These are phyloP conservation scores for Popillia japonica DNA, from an alignment of 1,140 invertebrate genomes.

Conservation along the genomic window DNA sequence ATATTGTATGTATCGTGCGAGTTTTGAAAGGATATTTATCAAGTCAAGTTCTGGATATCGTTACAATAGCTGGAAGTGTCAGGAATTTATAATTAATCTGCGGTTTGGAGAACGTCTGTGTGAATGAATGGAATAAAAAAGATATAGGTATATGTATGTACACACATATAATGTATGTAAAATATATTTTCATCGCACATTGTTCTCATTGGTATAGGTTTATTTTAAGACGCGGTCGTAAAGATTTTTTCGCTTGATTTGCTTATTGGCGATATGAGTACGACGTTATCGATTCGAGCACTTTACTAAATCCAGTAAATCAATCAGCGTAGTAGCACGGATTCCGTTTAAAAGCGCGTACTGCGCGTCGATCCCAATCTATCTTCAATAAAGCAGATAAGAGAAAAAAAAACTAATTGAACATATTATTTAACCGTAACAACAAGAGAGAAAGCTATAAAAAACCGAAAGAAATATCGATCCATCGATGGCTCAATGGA, in stretches of 20 bases:
- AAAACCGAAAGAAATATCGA: too few relatives aligned
- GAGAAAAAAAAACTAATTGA: too few relatives aligned
- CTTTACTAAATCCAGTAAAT: not conserved
- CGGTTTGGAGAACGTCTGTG: not conserved
- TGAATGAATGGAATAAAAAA: conserved; percentile 6
- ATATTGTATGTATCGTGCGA: not conserved
- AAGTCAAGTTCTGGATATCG: not conserved
- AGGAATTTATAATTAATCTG: conserved; percentile 2
- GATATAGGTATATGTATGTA: too few relatives aligned
- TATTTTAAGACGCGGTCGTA: not conserved
- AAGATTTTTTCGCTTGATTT: not conserved
- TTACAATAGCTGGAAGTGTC: not conserved
- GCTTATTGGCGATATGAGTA: not conserved
- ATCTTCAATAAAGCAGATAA: too few relatives aligned
- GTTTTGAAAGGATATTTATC: not conserved
- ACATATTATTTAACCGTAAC: too few relatives aligned
- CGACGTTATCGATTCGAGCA: not conserved
- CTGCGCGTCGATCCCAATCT: too few relatives aligned
- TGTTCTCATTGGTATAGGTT: not conserved
- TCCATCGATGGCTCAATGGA: too few relatives aligned
- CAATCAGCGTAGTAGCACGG: not conserved
- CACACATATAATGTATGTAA: not conserved
- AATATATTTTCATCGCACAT: not conserved
- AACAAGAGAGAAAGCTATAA: too few relatives aligned
- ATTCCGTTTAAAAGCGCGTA: not conserved